phyloP scores from a whole-genome alignment of 2,113 vertebrate genomes.

The Mionectes macconnelli region DNA sequence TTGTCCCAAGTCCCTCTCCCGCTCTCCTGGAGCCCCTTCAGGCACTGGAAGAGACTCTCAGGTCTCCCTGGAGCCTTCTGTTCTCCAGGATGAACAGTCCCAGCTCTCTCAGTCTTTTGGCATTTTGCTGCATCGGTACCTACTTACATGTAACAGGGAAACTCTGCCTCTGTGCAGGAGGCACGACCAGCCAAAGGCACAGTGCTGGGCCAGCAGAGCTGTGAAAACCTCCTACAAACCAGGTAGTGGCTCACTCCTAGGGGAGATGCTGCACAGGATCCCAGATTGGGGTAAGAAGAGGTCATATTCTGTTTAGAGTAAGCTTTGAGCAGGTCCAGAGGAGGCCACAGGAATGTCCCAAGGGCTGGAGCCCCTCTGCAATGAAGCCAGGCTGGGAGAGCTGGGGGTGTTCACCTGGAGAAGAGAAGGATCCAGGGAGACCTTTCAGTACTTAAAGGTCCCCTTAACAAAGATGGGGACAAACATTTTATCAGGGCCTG shows the following conservation, averaged over 20 bases:
- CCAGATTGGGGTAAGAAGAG: not conserved
- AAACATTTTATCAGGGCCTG: accelerated
- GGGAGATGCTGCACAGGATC: not conserved
- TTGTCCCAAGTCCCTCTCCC: not conserved
- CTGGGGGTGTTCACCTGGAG: not conserved
- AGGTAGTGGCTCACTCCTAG: not conserved
- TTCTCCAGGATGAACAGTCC: not conserved
- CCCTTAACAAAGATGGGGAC: not conserved
- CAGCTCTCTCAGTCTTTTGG: not conserved
- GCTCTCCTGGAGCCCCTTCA: not conserved
- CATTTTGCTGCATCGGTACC: not conserved
- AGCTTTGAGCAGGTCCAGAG: not conserved
- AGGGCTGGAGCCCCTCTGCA: not conserved
- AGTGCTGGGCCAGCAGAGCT: not conserved
- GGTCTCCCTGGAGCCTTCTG: not conserved
- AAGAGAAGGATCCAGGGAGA: not conserved
- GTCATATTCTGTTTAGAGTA: not conserved
- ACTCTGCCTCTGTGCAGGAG: not conserved
- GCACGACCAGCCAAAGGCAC: accelerated
- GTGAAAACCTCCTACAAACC: not conserved
- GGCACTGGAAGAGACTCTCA: not conserved
- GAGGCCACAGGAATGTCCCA: not conserved
- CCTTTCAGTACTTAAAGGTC: not conserved
- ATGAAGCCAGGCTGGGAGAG: not conserved
- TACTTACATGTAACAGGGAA: not conserved